Evolutionary conservation across 2,113 vertebrate genomes (phyloP).

Genomic region (Spheniscus mendiculus): DNA sequence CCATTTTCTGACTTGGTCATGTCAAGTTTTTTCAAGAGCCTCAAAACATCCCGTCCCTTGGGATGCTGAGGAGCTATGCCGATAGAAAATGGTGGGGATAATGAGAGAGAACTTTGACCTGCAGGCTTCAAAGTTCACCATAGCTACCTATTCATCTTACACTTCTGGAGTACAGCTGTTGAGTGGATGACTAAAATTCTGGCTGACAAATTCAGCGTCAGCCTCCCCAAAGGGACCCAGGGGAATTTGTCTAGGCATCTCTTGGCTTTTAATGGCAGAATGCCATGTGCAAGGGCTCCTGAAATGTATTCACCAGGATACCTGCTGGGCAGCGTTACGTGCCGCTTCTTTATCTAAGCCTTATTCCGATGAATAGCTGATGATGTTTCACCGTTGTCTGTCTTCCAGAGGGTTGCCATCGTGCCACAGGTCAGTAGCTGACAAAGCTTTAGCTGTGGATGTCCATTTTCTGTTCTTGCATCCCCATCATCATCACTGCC

Average conservation of each 20-base stretch:
- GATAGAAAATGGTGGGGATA: constrained; percentile 68
- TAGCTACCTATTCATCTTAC: constrained; percentile 70
- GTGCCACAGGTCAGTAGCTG: background rate
- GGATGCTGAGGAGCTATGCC: constrained; percentile 38
- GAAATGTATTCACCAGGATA: background rate
- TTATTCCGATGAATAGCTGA: background rate
- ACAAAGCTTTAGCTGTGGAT: background rate
- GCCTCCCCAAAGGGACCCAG: background rate
- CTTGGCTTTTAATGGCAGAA: constrained; percentile 16
- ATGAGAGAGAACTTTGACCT: constrained; percentile 74
- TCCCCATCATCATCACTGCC: background rate
- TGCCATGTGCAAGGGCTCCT: background rate
- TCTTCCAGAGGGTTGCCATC: background rate
- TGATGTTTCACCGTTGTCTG: background rate
- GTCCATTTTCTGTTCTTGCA: background rate
- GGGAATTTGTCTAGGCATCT: background rate
- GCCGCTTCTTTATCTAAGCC: background rate
- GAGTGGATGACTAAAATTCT: background rate
- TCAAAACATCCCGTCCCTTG: constrained; percentile 19
- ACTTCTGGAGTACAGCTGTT: background rate
- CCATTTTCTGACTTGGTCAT: constrained; percentile 38
- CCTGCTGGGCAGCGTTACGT: constrained; percentile 16
- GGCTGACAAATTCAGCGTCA: background rate
- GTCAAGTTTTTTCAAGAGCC: constrained; percentile 30
- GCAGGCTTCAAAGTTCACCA: constrained; percentile 53